Base-by-base conservation (phyloP, 2,113 vertebrate genomes). In the Calidris pygmaea region DNA sequence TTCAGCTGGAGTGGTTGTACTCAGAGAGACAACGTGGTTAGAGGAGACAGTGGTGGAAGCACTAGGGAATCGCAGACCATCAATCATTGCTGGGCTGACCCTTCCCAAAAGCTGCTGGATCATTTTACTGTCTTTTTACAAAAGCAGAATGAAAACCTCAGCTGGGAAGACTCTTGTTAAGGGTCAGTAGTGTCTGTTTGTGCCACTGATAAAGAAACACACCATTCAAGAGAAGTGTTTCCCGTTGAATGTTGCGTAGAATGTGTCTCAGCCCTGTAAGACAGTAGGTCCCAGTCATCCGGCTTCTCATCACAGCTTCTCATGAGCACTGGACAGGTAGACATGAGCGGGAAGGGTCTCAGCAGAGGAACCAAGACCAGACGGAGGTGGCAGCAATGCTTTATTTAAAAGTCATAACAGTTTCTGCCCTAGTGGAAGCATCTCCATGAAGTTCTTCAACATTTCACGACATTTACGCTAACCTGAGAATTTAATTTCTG, bases 291-390 rank as follows among this genome's bases (percentile, higher is more conserved):
- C 1, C 26, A 30, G 13, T 26, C 26, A 5, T 8, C 43, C 50
- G 67, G 14, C 65, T 60, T 41, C 59, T 26, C 9, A 52, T 52
- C 6, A 2, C 37, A 39, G 90, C 34, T 85, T 60, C 67, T 92
- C 2, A 0, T 7, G 12, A 26, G 19, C 66, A 26, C 70, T 16
- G 39, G 18, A 29, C 65, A 47, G 52, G 30, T 10, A 15, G n/a
- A 2, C 32, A 45, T 35, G 24, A 85, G 73, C 21, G 35, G 41
- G 5, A 4, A 9, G 15, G 6, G 8, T 30, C 20, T 59, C 37
- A 41, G 66, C 37, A 72, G 66, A n/a, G 41, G 47, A 75, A 7
- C 52, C 7, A 37, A 58, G 15, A 34, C 37, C 43, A 34, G 18
- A 3, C 48, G 62, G 34, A 92, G 52, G 45, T 17, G 39, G 66